Percentiles rank a stretch among this genome's conserved stretches.
Conservation (phyloP, 92 coral and sea anemone species). For the Heliopora coerulea region DNA sequence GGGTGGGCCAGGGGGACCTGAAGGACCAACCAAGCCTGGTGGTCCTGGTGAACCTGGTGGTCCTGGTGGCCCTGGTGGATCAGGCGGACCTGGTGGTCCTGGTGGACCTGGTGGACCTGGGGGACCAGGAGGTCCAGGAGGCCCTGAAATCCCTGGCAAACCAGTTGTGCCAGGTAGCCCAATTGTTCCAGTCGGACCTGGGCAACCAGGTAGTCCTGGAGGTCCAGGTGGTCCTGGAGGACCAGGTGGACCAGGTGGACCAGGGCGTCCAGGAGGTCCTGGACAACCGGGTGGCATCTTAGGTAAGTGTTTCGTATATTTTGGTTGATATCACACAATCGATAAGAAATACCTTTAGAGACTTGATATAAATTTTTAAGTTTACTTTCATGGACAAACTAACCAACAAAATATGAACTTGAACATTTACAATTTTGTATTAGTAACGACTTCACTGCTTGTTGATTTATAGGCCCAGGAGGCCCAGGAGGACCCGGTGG, state of each 20-base stretch:
- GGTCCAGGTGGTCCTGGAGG: constrained; percentile 58
- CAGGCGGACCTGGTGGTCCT: constrained; percentile 46
- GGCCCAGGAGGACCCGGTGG: constrained; percentile 80
- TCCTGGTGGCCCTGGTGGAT: constrained; percentile 63
- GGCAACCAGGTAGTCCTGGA: constrained; percentile 72
- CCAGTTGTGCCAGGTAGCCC: constrained; percentile 64
- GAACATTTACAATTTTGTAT: no score
- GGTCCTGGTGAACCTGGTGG: constrained; percentile 48
- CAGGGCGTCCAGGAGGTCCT: constrained; percentile 36
- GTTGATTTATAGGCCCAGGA: constrained; percentile 52
- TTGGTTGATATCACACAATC: background rate
- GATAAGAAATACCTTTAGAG: no score
- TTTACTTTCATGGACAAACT: no score
- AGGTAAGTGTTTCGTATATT: constrained; percentile 5
- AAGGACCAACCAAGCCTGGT: constrained; percentile 41
- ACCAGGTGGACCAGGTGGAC: constrained; percentile 58
- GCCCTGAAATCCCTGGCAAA: constrained; percentile 64
- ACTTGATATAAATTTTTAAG: no score
- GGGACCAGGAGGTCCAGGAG: constrained; percentile 69
- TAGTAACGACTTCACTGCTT: background rate
- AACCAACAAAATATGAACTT: no score
- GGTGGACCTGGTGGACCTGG: constrained; percentile 73
- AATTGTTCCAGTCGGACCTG: constrained; percentile 63
- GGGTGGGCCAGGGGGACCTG: constrained; percentile 69
- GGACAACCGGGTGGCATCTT: constrained; percentile 53